Conservation (phyloP, 1,140 invertebrate genomes). For the Pseudomyrmex sp. region DNA sequence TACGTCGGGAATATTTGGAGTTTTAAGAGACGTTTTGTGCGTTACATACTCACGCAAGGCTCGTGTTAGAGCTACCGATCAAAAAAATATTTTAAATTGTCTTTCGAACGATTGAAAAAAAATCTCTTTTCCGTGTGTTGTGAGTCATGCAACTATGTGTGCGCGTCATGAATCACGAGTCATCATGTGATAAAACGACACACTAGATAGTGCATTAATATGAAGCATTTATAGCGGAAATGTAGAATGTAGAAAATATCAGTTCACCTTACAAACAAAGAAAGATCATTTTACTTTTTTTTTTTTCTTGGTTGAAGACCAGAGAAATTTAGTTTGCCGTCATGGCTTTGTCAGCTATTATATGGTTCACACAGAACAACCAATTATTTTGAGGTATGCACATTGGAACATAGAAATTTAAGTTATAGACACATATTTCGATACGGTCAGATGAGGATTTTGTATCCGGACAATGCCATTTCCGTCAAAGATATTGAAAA, state of each 20-base stretch:
- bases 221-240: neutral
- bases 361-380: no score
- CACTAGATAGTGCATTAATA: neutral
- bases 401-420: no score
- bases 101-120: neutral
- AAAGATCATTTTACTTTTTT: neutral
- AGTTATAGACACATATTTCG: no score
- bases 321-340: no score
- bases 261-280: no score
- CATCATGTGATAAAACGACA: conserved; percentile 10
- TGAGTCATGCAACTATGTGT: conserved; percentile 8
- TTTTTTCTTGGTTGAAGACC: neutral
- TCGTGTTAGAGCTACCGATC: no score
- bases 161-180: conserved; percentile 21
- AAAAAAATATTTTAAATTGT: neutral
- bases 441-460: no score
- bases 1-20: neutral
- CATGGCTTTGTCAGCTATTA: no score
- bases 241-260: neutral
- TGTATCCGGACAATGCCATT: no score
- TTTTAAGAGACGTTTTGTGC: no score
- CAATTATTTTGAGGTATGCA: no score
- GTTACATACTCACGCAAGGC: neutral
- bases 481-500: no score
- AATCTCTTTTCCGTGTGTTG: neutral